Evolutionary conservation across 1,140 invertebrate species (phyloP), one percentile per base, ranked within the genome.

Genomic region (Meloidogyne floridensis): DNA sequence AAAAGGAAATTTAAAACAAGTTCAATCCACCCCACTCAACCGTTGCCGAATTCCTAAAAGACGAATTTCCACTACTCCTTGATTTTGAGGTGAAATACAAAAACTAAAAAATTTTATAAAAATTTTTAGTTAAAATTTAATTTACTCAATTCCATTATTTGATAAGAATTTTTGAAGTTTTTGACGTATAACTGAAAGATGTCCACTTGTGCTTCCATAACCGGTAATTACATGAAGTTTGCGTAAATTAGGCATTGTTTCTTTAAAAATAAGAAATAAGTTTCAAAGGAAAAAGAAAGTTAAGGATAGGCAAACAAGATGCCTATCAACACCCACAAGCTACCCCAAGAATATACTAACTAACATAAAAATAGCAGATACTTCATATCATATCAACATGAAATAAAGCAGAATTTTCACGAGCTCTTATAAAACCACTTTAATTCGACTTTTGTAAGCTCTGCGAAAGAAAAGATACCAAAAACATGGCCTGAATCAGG

Each of bases 41-140:
- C 2, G 3, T 65, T 65, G 56, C 7, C n/a, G 15, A 6, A 65
- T 65, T 5, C 59, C 59, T 65, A 18, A n/a, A 0, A 65, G n/a
- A 18, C 59, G 59, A 65, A 65, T 65, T 65, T 65, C 59, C 59
- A 65, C 59, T n/a, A 65, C 59, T 7, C 59, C 59, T 65, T 65
- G 59, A 8, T 65, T 65, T 65, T 65, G 59, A 6, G 59, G 13
- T 7, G 59, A 65, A 65, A 65, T 65, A 18, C n/a, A 65, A 65
- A 65, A 65, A 65, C 59, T 65, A 65, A 65, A n/a, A 65, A 65
- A n/a, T n/a, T n/a, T 7, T n/a, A n/a, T n/a, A 15, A 65, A n/a
- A 65, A 65, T n/a, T 2, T n/a, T 65, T 65, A 56, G 2, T 6
- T 47, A 59, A 59, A 59, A 59, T n/a, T 56, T 56, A 11, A 3